Evolutionary conservation across 2,888 invertebrate species (phyloP).

Genomic region (Drosophila neonasuta): DNA sequence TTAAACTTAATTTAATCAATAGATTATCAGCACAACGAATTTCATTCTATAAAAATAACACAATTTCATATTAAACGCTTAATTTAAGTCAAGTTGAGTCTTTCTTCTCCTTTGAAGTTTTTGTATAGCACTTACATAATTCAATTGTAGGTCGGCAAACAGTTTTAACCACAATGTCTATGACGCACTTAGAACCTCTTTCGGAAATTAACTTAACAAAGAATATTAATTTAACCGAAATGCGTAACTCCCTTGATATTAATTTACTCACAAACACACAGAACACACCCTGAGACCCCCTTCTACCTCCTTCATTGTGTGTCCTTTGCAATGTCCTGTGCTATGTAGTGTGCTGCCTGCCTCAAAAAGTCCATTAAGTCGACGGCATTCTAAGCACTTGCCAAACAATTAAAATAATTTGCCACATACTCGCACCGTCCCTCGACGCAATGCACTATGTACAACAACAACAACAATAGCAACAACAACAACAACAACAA

Average conservation of each 20-base stretch:
- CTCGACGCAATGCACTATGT: slow-evolving; percentile 60
- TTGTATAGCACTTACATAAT: neutral
- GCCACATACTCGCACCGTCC: slow-evolving; percentile 70
- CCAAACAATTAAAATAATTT: slow-evolving; percentile 76
- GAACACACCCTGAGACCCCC: slow-evolving; percentile 45
- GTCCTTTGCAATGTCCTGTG: neutral
- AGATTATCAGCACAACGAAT: slow-evolving; percentile 11
- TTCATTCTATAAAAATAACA: neutral
- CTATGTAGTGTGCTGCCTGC: slow-evolving; percentile 10
- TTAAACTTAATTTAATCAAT: slow-evolving; percentile 48
- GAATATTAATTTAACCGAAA: slow-evolving; percentile 68
- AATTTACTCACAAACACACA: slow-evolving; percentile 55
- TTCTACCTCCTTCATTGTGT: neutral
- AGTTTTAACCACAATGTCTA: slow-evolving; percentile 12
- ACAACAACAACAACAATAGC: slow-evolving; percentile 7
- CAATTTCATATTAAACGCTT: neutral
- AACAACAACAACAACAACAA: slow-evolving; percentile 3
- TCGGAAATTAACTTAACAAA: slow-evolving; percentile 71
- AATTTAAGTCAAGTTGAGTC: neutral
- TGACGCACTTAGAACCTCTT: slow-evolving; percentile 56
- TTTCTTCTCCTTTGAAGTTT: neutral
- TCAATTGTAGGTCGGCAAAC: slow-evolving; percentile 4
- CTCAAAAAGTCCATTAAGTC: slow-evolving; percentile 69
- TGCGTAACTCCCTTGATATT: slow-evolving; percentile 66
- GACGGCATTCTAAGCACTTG: slow-evolving; percentile 74